Conservation (phyloP, 2,888 invertebrate genomes). For the Yponomeuta cagnagella region DNA sequence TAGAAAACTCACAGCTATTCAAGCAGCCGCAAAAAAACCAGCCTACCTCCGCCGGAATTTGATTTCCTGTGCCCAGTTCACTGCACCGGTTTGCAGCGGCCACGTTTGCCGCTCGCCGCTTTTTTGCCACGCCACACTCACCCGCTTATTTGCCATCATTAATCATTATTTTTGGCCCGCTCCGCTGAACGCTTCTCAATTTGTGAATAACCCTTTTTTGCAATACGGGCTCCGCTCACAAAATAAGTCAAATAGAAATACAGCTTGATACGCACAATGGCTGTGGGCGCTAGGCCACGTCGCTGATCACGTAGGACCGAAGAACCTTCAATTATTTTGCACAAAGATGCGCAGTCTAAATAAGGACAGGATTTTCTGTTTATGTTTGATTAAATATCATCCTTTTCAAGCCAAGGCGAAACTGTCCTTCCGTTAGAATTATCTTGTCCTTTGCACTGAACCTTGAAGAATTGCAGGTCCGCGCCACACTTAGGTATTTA, state of each 20-base stretch:
- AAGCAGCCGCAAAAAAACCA: slow-evolving; percentile 18
- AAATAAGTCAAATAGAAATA: neutral
- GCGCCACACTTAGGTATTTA: slow-evolving; percentile 1
- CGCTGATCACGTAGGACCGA: too few species aligned
- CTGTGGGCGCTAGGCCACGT: too few species aligned
- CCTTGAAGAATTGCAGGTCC: slow-evolving; percentile 9
- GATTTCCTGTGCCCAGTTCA: slow-evolving; percentile 26
- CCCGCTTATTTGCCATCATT: slow-evolving; percentile 76
- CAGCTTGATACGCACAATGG: neutral
- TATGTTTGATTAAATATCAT: neutral
- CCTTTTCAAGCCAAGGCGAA: neutral
- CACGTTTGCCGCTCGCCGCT: slow-evolving; percentile 35
- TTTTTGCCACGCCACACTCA: slow-evolving; percentile 53
- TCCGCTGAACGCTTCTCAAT: slow-evolving; percentile 58
- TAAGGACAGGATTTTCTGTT: too few species aligned
- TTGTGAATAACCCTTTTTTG: slow-evolving; percentile 74
- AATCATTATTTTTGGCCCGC: slow-evolving; percentile 72
- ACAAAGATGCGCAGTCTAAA: too few species aligned
- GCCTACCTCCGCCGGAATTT: slow-evolving; percentile 13
- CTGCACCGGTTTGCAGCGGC: slow-evolving; percentile 42
- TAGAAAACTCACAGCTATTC: neutral
- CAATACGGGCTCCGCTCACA: slow-evolving; percentile 19
- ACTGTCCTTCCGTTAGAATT: neutral
- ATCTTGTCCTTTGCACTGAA: neutral
- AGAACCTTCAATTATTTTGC: too few species aligned